phyloP scores from a whole-genome alignment of 2,888 invertebrate species.

The Zhuqinia jingwanae region DNA sequence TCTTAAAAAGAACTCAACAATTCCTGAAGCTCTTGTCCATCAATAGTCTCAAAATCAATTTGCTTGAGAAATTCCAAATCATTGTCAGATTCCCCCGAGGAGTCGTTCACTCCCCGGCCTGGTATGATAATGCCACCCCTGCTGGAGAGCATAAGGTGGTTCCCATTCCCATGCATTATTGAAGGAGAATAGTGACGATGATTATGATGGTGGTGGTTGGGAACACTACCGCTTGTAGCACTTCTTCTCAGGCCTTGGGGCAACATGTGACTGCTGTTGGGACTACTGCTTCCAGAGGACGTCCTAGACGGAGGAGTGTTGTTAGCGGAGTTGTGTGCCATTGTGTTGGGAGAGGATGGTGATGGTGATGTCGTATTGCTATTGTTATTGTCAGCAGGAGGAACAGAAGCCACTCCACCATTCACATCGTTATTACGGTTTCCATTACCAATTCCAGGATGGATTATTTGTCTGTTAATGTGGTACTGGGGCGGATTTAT shows the following conservation, averaged over 20 bases:
- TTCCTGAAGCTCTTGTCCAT: conserved; percentile 73
- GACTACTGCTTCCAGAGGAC: conserved; percentile 29
- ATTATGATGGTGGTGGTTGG: conserved; percentile 6
- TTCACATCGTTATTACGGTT: neutral
- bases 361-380: conserved; percentile 12
- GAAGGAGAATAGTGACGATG: neutral
- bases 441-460: conserved; percentile 55
- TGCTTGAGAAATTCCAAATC: conserved; percentile 68
- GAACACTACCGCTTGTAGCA: conserved; percentile 52
- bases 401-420: neutral
- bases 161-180: conserved; percentile 16
- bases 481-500: conserved; percentile 58
- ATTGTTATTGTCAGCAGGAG: conserved; percentile 46
- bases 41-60: conserved; percentile 68
- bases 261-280: conserved; percentile 18
- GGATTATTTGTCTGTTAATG: conserved; percentile 66
- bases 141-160: neutral
- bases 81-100: conserved; percentile 64
- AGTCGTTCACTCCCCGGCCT: conserved; percentile 31
- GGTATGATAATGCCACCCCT: neutral
- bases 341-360: conserved; percentile 25
- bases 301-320: conserved; percentile 19
- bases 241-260: conserved; percentile 58
- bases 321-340: neutral
- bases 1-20: conserved; percentile 67